phyloP scores from a whole-genome alignment of 2,797 vertebrate genomes.

The Poecilia velifera region DNA sequence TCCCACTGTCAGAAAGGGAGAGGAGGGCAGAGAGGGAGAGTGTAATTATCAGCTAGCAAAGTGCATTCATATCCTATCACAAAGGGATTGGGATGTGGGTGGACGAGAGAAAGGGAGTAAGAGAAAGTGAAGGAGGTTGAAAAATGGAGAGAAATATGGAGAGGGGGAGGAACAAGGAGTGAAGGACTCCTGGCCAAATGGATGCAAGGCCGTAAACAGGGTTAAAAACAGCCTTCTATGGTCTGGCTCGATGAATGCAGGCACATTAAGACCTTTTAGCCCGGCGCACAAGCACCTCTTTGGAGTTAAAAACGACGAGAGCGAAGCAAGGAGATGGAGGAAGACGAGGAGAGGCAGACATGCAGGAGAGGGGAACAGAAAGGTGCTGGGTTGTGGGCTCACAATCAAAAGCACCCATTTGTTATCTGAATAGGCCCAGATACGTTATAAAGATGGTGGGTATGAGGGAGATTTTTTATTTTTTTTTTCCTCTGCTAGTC shows the following conservation, averaged over 20 bases:
- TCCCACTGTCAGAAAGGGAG: conserved; percentile 96
- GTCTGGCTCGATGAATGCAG: conserved; percentile 87
- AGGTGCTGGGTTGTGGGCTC: conserved; percentile 71
- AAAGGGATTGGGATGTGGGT: conserved; percentile 87
- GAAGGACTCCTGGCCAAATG: conserved; percentile 91
- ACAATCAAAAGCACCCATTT: conserved; percentile 88
- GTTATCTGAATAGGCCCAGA: conserved; percentile 72
- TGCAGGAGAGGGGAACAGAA: conserved; percentile 37
- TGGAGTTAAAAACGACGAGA: conserved; percentile 80
- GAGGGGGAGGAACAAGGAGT: conserved; percentile 66
- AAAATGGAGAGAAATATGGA: conserved; percentile 75
- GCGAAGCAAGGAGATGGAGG: conserved; percentile 67
- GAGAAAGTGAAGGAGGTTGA: conserved; percentile 76
- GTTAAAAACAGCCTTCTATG: conserved; percentile 88
- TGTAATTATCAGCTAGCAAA: conserved; percentile 99
- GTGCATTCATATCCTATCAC: conserved; percentile 98
- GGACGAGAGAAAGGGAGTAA: conserved; percentile 75
- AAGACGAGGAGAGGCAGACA: conserved; percentile 61
- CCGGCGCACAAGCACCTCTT: conserved; percentile 86
- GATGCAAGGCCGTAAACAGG: conserved; percentile 95
- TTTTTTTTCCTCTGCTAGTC: conserved; percentile 41
- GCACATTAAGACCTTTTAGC: conserved; percentile 95
- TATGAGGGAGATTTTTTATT: conserved; percentile 47
- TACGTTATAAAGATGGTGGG: conserved; percentile 51
- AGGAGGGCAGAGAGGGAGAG: conserved; percentile 82